Evolutionary conservation across 2,888 invertebrate species (phyloP).

Genomic region (Stratiomys singularior): DNA sequence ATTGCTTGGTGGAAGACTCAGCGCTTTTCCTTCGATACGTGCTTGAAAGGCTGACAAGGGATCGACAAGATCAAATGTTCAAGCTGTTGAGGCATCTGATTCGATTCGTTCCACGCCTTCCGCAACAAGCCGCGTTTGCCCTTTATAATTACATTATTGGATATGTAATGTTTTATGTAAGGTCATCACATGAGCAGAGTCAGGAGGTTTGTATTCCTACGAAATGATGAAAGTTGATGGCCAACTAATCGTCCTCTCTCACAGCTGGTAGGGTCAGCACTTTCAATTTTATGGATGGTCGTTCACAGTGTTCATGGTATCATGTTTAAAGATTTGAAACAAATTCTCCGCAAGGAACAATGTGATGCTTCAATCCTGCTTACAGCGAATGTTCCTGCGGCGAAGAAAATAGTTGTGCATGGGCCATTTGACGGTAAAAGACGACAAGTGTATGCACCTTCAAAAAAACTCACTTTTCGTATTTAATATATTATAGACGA

Average conservation of each 20-base stretch:
- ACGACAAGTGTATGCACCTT: not conserved
- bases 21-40: constrained; percentile 95
- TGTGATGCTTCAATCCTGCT: constrained; percentile 97
- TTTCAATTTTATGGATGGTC: constrained; percentile 97
- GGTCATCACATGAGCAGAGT: constrained; percentile 95
- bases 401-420: constrained; percentile 98
- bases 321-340: constrained; percentile 99
- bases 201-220: constrained; percentile 75
- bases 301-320: constrained; percentile 99
- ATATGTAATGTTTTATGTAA: constrained; percentile 98
- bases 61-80: constrained; percentile 94
- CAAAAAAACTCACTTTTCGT: not conserved
- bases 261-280: constrained; percentile 87
- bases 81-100: constrained; percentile 91
- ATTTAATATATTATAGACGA: constrained; percentile 72
- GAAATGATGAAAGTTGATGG: not conserved
- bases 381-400: constrained; percentile 98
- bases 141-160: constrained; percentile 99
- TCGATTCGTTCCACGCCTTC: constrained; percentile 90
- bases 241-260: not conserved
- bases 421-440: constrained; percentile 71
- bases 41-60: constrained; percentile 92
- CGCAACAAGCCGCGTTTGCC: constrained; percentile 97
- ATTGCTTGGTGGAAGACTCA: constrained; percentile 97
- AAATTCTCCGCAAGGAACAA: constrained; percentile 97